phyloP scores from a whole-genome alignment of 1,140 invertebrate genomes.

The Teleogryllus occipitalis region DNA sequence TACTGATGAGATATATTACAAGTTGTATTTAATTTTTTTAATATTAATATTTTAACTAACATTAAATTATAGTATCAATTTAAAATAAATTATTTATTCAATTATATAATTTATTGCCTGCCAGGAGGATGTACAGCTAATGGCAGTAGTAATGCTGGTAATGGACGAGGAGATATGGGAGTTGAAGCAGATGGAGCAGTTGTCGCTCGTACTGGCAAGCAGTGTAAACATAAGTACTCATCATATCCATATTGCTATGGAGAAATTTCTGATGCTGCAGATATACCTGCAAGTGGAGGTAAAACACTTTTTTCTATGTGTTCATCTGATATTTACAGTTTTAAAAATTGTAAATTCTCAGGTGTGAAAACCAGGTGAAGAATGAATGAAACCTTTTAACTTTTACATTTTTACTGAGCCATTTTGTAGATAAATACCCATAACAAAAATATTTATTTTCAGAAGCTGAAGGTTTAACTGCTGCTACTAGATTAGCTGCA shows the following conservation, averaged over 20 bases:
- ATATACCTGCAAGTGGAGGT: background rate
- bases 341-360: too few species aligned
- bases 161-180: slow-evolving; percentile 25
- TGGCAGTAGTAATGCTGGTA: background rate
- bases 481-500: background rate
- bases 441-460: background rate
- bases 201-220: slow-evolving; percentile 45
- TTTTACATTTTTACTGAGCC: too few species aligned
- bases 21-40: too few species aligned
- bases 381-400: too few species aligned
- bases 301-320: background rate
- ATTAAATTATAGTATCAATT: too few species aligned
- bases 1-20: too few species aligned
- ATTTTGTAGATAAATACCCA: background rate
- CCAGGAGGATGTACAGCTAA: background rate
- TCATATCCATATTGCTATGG: slow-evolving; percentile 78
- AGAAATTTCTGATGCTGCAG: slow-evolving; percentile 47
- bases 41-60: too few species aligned
- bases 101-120: background rate
- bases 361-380: too few species aligned
- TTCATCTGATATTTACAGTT: background rate
- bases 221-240: slow-evolving; percentile 76
- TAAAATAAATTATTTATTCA: too few species aligned
- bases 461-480: background rate
- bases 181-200: slow-evolving; percentile 30